phyloP scores from a whole-genome alignment of 2,113 vertebrate genomes.

The Etia nguti region DNA sequence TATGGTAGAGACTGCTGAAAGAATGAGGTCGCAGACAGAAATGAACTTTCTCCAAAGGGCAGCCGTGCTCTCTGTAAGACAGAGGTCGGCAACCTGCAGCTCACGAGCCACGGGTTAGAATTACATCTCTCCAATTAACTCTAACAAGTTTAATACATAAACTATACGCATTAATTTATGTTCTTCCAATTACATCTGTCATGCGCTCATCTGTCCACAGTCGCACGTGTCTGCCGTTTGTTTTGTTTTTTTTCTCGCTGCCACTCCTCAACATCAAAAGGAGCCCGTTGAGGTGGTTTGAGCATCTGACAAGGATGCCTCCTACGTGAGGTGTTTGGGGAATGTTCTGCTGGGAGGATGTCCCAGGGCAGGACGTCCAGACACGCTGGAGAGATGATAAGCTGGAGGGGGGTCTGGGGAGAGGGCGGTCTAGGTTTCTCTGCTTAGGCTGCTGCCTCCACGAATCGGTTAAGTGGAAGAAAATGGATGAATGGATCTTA shows the following conservation, averaged over 20 bases:
- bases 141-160: not conserved
- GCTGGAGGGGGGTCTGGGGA: not conserved
- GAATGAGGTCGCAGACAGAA: not conserved
- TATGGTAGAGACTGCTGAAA: not conserved
- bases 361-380: not conserved
- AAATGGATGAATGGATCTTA: not conserved
- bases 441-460: not conserved
- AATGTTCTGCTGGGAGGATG: not conserved
- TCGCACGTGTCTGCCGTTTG: rapidly evolving
- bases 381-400: not conserved
- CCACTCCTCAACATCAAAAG: not conserved
- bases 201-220: not conserved
- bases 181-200: not conserved
- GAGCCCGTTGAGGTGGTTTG: not conserved
- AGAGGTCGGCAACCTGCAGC: not conserved
- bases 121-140: not conserved
- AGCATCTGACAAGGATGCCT: not conserved
- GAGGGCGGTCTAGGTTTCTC: not conserved
- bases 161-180: not conserved
- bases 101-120: not conserved
- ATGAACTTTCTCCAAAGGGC: not conserved
- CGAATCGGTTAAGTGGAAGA: not conserved
- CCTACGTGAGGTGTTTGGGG: not conserved
- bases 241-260: not conserved
- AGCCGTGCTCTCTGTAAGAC: not conserved